Base-by-base conservation (phyloP, 2,113 vertebrate species). In the Oreocharis arfaki region DNA sequence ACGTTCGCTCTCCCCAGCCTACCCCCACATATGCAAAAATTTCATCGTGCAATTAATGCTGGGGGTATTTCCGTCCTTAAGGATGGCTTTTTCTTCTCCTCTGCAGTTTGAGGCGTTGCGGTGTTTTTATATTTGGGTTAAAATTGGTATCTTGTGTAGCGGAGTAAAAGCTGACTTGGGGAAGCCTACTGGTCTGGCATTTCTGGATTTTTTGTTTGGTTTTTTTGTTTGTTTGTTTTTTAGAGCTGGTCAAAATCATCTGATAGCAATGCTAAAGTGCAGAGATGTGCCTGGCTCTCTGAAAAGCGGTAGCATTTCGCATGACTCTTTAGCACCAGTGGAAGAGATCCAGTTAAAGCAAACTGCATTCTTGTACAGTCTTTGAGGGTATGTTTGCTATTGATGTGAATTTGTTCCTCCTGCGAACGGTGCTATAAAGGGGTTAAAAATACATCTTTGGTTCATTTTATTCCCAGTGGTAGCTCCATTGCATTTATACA, bases 361-460 rank as follows among this genome's bases (percentile, higher is more conserved):
- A 76, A n/a, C 77, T 55, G 32, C 32, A 5, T 76, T 91, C 82
- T 89, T 7, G 0, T 44, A 30, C 12, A 23, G 41, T 21, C 80
- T 76, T 89, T 42, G 73, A 67, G 80, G 76, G 23, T 70, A 11
- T 8, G 1, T 77, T 93, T 65, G 61, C 71, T 77, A 35, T 4
- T 44, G 64, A 53, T 69, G 79, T 2, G 22, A 35, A 17, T 77
- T 81, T 68, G 42, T 71, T 74, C 71, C 49, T 87, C 49, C 56
- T 60, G 30, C 1, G 0, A 69, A 20, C 0, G 1, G 47, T 73
- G 85, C 57, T 52, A 94, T 60, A 60, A 95, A 97, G 57, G 97
- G 94, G 96, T 97, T 97, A 96, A 97, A 96, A 89, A 89, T 83
- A 95, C 75, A 73, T 91, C 81, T 91, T 95, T 89, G 85, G 75